Evolutionary conservation across 2,797 vertebrate species (phyloP).

Genomic region (Sebastiscus albofasciatus): DNA sequence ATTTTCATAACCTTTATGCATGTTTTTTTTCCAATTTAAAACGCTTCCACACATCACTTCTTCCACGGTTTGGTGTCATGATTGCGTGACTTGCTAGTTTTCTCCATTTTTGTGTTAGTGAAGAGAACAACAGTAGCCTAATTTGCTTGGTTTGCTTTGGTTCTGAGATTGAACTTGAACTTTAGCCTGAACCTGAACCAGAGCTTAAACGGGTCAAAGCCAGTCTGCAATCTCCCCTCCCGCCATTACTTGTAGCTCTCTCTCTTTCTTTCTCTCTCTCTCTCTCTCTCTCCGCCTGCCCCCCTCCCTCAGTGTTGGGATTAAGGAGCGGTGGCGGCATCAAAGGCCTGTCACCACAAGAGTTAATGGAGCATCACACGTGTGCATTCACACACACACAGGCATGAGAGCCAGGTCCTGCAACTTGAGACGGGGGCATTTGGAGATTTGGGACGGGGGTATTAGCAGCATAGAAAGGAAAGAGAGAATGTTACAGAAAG

Average conservation of each 20-base stretch:
- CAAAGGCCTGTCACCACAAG: constrained; percentile 80
- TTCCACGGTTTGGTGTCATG: neutral
- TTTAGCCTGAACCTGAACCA: constrained; percentile 40
- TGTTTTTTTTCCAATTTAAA: neutral
- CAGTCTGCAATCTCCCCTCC: neutral
- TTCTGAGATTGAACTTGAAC: constrained; percentile 18
- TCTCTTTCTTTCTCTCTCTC: neutral
- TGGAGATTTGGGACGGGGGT: constrained; percentile 70
- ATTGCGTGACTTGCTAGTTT: neutral
- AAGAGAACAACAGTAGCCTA: neutral
- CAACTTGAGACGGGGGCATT: constrained; percentile 75
- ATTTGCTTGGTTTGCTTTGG: neutral
- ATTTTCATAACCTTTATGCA: neutral
- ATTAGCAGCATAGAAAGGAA: constrained; percentile 67
- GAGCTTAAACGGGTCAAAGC: constrained; percentile 25
- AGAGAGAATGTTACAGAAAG: constrained; percentile 57
- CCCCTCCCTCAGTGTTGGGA: constrained; percentile 57
- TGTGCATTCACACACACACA: constrained; percentile 52
- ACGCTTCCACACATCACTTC: no score
- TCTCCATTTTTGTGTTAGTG: neutral
- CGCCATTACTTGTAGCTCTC: neutral
- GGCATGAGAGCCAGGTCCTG: constrained; percentile 66
- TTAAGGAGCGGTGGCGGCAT: constrained; percentile 72
- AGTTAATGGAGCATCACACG: constrained; percentile 80
- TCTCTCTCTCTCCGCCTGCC: neutral